Evolutionary conservation across 2,888 invertebrate species (phyloP).

Genomic region (Melanophora roralis): DNA sequence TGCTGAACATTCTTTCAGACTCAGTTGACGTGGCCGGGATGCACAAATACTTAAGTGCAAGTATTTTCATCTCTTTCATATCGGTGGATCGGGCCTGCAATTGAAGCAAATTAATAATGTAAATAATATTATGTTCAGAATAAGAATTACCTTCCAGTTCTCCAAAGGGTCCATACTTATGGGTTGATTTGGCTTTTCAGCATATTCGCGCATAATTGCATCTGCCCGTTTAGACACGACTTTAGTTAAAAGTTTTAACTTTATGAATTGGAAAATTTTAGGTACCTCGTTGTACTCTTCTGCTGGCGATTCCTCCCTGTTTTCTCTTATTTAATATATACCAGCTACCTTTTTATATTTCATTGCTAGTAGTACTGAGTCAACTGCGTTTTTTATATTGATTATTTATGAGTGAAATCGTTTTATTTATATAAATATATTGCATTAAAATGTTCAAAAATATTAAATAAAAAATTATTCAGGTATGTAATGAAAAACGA

Average conservation of each 20-base stretch:
- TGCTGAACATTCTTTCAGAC: no score
- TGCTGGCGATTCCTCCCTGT: conserved; percentile 12
- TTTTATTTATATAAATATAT: no score
- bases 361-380: no score
- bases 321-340: no score
- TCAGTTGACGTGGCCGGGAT: conserved; percentile 29
- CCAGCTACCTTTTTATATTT: no score
- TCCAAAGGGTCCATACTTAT: conserved; percentile 24
- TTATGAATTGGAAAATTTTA: conserved; percentile 24
- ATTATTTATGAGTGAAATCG: no score
- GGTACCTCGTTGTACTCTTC: neutral
- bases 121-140: neutral
- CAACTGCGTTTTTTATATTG: no score
- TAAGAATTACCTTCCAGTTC: no score
- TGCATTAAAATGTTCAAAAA: no score
- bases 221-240: no score
- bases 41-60: conserved; percentile 25
- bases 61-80: conserved; percentile 23
- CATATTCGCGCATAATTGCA: conserved; percentile 34
- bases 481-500: conserved; percentile 8
- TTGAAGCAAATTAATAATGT: neutral
- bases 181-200: conserved; percentile 32
- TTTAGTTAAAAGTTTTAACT: conserved; percentile 19
- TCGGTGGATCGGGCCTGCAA: neutral
- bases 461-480: no score